Percentiles rank a stretch among this genome's conserved stretches.
Conservation (phyloP, 2,113 vertebrate species). For the Apus apus region DNA sequence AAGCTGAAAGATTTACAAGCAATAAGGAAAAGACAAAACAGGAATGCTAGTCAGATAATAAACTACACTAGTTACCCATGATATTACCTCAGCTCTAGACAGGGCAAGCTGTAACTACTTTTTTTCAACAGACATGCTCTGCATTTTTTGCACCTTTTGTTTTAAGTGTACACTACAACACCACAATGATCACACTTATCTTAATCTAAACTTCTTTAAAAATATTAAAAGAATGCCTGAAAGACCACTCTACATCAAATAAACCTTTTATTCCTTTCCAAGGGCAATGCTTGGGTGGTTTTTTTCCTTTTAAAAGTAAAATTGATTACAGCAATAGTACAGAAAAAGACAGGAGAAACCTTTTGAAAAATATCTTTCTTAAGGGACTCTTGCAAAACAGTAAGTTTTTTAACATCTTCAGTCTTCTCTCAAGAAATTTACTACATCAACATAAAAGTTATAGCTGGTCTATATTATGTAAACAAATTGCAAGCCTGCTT, state of each 20-base stretch:
- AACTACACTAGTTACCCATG: conserved; percentile 5
- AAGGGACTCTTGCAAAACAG: not conserved
- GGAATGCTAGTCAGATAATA: conserved; percentile 58
- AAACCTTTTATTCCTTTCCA: not conserved
- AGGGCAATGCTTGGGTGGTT: not conserved
- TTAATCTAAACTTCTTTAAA: not conserved
- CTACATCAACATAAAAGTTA: conserved; percentile 47
- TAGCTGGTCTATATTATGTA: conserved; percentile 32
- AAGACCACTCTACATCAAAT: not conserved
- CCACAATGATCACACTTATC: not conserved
- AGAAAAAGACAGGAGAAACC: not conserved
- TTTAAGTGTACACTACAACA: not conserved
- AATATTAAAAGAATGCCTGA: not conserved
- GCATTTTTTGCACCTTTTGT: not conserved
- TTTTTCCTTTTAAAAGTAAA: conserved; percentile 11
- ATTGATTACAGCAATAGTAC: not conserved
- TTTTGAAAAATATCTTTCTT: not conserved
- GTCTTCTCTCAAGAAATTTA: conserved; percentile 11
- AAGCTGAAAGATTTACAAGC: conserved; percentile 88
- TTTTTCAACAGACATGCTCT: not conserved
- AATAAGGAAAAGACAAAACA: conserved; percentile 74
- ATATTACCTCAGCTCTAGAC: not conserved
- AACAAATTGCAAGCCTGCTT: conserved; percentile 74
- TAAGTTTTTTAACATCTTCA: conserved; percentile 7
- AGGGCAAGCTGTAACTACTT: not conserved